Base-by-base conservation (phyloP, 1,140 invertebrate species). In the Idris sp. region DNA sequence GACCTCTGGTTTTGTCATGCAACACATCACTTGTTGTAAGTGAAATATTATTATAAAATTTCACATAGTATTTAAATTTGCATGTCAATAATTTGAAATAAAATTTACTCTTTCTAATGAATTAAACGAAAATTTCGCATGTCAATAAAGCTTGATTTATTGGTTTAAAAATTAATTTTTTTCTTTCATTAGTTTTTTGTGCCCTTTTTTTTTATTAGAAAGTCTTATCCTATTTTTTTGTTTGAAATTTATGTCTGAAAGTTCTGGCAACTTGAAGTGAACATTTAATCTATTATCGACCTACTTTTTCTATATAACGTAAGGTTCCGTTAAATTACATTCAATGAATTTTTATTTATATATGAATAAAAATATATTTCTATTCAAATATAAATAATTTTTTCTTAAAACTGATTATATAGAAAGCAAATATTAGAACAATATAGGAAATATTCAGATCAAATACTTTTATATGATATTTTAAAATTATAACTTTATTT, bases 211-310 rank as follows among this genome's bases (percentile, higher is more conserved):
- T 19, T 7, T 25, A 35, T 22, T 51, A 19, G 33, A 41, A 67
- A 67, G 51, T 49, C 51, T 67, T 58, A 58, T 67, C 51, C 62
- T 43, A 58, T 51, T 44, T 58, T 51, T 68, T 54, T 58, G 14
- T 43, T n/a, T 19, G 28, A 33, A 68, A 68, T 67, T 67, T 67
- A 67, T 67, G 40, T 67, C 43, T 67, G 51, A 40, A 43, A 67
- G 56, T 67, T 67, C 62, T 67, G 41, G 62, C 49, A 67, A 67
- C 22, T 31, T 51, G 31, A 67, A 67, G 62, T 67, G 62, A 67
- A 67, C 62, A 56, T 67, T 56, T 56, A 67, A 67, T 67, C 49
- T 56, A 67, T 67, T 67, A 67, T 67, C 51, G 51, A 67, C 62
- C 62, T 67, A 56, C 41, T 67, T 67, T 49, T 67, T 56, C 51